Conservation (phyloP, 1,140 invertebrate genomes). For the Mactra quadrangularis region DNA sequence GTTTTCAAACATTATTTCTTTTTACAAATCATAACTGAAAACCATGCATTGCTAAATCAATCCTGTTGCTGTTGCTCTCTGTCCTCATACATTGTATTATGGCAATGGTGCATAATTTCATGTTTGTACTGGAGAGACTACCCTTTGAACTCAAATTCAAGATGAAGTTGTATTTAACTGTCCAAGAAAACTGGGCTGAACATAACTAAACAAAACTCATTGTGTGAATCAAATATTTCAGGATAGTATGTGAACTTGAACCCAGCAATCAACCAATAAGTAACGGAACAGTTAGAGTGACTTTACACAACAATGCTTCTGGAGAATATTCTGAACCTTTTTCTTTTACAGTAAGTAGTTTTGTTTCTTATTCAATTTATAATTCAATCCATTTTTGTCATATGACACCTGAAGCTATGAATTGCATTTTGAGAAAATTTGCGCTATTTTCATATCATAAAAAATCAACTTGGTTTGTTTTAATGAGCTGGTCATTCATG, state of each 20-base stretch:
- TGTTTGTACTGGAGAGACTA: no score
- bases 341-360: neutral
- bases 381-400: neutral
- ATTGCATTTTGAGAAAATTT: neutral
- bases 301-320: neutral
- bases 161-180: no score
- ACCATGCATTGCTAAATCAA: no score
- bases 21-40: no score
- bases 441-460: neutral
- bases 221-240: no score
- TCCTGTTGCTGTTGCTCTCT: no score
- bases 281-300: neutral
- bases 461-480: neutral
- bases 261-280: slow-evolving; percentile 13
- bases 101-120: no score
- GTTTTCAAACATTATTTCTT: no score
- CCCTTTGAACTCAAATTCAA: no score
- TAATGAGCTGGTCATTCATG: neutral
- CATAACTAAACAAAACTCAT: no score
- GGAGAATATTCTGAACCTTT: slow-evolving; percentile 4
- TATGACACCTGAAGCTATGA: neutral
- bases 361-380: neutral
- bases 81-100: no score
- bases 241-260: slow-evolving; percentile 12
- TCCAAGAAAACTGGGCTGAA: no score